phyloP scores from a whole-genome alignment of 2,113 vertebrate genomes.

The Galeopterus variegatus region DNA sequence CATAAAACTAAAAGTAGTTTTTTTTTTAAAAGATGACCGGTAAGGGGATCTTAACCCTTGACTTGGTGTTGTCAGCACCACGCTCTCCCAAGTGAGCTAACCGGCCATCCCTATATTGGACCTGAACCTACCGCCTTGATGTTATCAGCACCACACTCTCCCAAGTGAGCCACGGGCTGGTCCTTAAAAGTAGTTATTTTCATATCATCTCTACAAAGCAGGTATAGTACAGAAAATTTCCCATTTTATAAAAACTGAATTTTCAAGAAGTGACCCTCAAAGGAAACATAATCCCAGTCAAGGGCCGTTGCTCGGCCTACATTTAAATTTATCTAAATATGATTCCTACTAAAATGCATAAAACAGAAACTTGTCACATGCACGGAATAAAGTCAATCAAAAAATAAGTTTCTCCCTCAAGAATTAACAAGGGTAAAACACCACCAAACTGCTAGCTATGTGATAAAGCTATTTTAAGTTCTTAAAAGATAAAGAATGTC shows the following conservation, averaged over 20 bases:
- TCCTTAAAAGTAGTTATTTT: background rate
- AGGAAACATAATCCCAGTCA: background rate
- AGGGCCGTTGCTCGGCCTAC: background rate
- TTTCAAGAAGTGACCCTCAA: background rate
- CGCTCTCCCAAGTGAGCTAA: no score
- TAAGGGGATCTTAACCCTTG: no score
- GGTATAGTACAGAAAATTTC: background rate
- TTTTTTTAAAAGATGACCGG: background rate
- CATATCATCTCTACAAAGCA: background rate
- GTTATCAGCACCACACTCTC: no score
- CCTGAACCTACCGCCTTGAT: no score
- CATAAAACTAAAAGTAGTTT: background rate
- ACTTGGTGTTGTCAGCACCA: no score
- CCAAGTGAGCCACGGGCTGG: no score
- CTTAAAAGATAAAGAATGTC: background rate
- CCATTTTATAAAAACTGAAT: constrained; percentile 9
- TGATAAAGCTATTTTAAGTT: constrained; percentile 6
- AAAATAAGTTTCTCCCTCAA: background rate
- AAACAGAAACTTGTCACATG: background rate
- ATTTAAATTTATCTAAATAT: constrained; percentile 1
- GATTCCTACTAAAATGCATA: background rate
- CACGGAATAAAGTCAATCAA: background rate
- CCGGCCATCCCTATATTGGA: no score
- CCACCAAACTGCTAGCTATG: background rate
- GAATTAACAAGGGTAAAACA: background rate